These are phyloP conservation scores for Monarcha castaneiventris DNA, from an alignment of 2,113 vertebrate species.

Conservation along the genomic window DNA sequence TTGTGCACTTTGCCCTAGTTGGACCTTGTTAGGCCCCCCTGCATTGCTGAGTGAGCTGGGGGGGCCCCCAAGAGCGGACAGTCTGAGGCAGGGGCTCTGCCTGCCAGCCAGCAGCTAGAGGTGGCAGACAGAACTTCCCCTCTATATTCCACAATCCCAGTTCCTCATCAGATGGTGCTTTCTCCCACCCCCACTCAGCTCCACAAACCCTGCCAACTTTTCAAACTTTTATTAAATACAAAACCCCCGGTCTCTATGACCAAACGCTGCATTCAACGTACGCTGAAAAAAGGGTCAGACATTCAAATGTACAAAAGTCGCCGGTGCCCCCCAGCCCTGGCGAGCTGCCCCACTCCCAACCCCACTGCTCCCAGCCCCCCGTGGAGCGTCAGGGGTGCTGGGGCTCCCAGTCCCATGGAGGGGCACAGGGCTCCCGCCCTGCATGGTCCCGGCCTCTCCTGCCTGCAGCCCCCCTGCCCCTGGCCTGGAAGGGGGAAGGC, in stretches of 20 bases:
- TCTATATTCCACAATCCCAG: too few species aligned
- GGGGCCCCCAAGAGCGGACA: background rate
- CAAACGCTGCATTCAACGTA: conserved; percentile 66
- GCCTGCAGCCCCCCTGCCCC: background rate
- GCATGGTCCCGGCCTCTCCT: background rate
- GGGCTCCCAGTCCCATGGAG: background rate
- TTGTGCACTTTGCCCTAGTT: background rate
- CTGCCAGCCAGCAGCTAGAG: background rate
- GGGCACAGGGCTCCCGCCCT: background rate
- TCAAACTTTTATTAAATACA: conserved; percentile 74
- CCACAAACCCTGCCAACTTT: background rate
- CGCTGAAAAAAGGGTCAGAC: conserved; percentile 71
- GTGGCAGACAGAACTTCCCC: background rate
- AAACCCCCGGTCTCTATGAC: conserved; percentile 58
- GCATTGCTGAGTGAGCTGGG: background rate
- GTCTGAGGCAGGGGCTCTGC: background rate
- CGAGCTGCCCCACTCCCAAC: background rate
- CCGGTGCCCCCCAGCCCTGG: background rate
- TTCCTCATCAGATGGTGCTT: background rate
- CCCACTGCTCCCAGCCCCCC: background rate
- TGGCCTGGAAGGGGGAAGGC: background rate
- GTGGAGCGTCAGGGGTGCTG: background rate
- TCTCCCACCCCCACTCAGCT: background rate
- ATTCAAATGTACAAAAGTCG: conserved; percentile 73
- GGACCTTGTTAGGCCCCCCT: background rate